Conservation (phyloP, 2,888 invertebrate genomes). For the Synanthedon vespiformis region DNA sequence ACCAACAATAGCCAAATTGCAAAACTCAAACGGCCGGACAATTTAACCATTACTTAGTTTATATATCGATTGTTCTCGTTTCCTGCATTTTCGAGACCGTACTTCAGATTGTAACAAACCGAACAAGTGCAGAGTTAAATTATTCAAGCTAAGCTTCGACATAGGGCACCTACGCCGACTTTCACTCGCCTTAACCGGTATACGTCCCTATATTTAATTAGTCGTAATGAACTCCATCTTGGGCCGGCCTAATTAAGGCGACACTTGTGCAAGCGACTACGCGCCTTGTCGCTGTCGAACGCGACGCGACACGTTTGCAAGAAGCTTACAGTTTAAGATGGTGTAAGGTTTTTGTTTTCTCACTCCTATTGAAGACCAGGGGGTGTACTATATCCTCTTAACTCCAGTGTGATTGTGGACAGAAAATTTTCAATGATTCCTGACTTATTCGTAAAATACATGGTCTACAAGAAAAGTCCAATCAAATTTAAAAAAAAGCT, state of each 20-base stretch:
- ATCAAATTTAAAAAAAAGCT: no score
- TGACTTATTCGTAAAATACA: no score
- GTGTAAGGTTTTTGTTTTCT: no score
- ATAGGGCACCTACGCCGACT: constrained; percentile 38
- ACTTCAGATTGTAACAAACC: background rate
- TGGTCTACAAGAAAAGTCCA: no score
- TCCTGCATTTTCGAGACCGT: background rate
- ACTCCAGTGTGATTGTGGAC: no score
- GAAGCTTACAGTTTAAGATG: no score
- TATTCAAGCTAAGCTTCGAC: background rate
- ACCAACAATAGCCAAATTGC: no score
- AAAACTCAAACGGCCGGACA: no score
- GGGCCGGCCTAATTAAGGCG: constrained; percentile 43
- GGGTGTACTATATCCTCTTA: no score
- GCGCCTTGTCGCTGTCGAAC: constrained; percentile 1
- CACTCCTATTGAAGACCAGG: no score
- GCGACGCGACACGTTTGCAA: background rate
- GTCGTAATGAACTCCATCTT: constrained; percentile 54
- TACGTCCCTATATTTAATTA: constrained; percentile 57
- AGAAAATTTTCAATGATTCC: no score
- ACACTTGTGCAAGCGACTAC: constrained; percentile 7
- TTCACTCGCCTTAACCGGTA: constrained; percentile 40
- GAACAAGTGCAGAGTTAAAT: background rate
- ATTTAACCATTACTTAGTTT: background rate
- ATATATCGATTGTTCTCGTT: background rate